phyloP scores from a whole-genome alignment of 2,113 vertebrate species.

The Serilophus lunatus region DNA sequence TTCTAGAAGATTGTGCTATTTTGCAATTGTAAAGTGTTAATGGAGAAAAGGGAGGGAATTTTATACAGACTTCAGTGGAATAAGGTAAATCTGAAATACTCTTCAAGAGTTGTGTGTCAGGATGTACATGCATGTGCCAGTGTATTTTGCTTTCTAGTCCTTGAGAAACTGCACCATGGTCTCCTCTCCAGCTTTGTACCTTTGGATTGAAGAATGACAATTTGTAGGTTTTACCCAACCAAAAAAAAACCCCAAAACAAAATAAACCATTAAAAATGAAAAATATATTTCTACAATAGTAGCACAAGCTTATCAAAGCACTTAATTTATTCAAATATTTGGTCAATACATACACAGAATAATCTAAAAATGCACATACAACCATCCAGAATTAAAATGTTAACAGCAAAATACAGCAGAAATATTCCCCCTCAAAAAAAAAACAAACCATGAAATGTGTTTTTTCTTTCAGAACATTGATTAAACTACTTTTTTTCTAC shows the following conservation, averaged over 20 bases:
- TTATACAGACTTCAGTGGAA: background rate
- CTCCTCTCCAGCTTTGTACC: background rate
- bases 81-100: background rate
- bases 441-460: background rate
- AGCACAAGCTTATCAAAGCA: background rate
- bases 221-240: rapidly evolving
- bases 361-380: background rate
- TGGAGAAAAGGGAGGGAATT: background rate
- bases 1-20: background rate
- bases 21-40: background rate
- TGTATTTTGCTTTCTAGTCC: background rate
- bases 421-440: background rate
- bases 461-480: background rate
- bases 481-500: background rate
- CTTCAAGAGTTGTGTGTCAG: background rate
- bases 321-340: background rate
- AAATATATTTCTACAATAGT: background rate
- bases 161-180: background rate
- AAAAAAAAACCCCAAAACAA: background rate
- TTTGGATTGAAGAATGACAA: background rate
- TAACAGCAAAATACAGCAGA: background rate
- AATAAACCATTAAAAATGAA: no score
- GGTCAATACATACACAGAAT: background rate
- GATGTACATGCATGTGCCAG: rapidly evolving
- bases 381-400: background rate